Base-by-base conservation (phyloP, 2,797 vertebrate genomes). In the Cyclura pinguis region DNA sequence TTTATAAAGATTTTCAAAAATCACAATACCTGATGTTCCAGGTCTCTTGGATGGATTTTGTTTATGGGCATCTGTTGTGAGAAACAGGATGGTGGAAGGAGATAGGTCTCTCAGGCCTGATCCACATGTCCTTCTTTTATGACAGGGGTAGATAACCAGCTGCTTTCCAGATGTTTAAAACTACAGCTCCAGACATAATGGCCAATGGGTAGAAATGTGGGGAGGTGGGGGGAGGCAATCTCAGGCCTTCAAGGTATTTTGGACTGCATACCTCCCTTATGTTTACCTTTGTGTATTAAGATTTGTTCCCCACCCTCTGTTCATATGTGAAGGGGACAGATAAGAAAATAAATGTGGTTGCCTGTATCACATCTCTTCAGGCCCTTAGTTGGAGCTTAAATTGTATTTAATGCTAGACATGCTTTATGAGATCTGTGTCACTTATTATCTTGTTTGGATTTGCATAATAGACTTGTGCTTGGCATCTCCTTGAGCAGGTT, bases 391-490 rank as follows among this genome's bases (percentile, higher is more conserved):
- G 50, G 16, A 80, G 80, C 18, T 35, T 67, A 67, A 9, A 32
- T 76, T 76, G 62, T 7, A 87, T 20, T 42, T 84, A 52, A 57
- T 78, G 47, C 74, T 84, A 59, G 82, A 35, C 8, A 84, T 59
- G 50, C 12, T 72, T 80, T 50, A 32, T 47, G 10, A 32, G 20
- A 85, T 72, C 32, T 35, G 13, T 73, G 86, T 12, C 62, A 57
- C 74, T 57, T 80, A n/a, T 80, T 88, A 84, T 77, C 72, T 47
- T 88, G 62, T 10, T 57, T 83, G 35, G 72, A 84, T 92, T 89
- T 76, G 62, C 78, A 69, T 89, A 84, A 62, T 78, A 64, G 12
- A 24, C 52, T 78, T 82, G 29, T 50, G 14, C 42, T 38, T 29
- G 47, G 18, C 42, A 14, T 90, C 80, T 87, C 72, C 32, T 67